A percentile compares a stretch with the other conserved stretches of the same genome.
Conservation (phyloP, 2,113 vertebrate species). For the Eidolon helvum region DNA sequence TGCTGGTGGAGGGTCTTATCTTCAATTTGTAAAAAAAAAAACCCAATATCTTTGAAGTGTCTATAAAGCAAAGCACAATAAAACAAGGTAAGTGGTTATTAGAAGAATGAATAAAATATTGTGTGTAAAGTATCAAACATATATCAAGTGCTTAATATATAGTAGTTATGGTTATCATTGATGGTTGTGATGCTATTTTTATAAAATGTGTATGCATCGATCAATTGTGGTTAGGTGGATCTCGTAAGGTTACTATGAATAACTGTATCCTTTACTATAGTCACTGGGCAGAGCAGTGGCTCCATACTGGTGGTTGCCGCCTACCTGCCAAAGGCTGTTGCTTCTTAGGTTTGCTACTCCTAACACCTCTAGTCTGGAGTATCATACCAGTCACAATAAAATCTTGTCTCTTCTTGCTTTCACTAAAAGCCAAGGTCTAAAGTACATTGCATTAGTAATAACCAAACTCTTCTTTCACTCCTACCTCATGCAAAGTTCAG, state of each 20-base stretch:
- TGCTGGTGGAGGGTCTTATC: not conserved
- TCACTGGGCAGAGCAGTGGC: not conserved
- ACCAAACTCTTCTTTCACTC: not conserved
- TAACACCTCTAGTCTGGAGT: not conserved
- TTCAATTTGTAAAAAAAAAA: not conserved
- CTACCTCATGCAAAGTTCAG: not conserved
- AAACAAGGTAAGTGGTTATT: not conserved
- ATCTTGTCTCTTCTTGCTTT: not conserved
- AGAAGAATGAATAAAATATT: not conserved
- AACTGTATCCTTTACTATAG: not conserved
- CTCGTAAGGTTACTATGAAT: not conserved
- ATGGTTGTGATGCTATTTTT: not conserved
- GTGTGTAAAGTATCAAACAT: not conserved
- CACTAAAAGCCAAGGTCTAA: not conserved
- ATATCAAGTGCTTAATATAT: not conserved
- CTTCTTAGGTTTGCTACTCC: not conserved
- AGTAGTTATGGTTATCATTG: not conserved
- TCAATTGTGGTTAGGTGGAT: not conserved
- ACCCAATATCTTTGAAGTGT: not conserved
- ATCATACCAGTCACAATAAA: not conserved
- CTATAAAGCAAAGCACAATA: not conserved
- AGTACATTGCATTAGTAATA: not conserved
- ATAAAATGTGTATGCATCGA: not conserved
- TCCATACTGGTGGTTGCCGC: accelerated
- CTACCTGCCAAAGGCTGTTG: accelerated